Evolutionary conservation across 2,797 vertebrate genomes (phyloP), one percentile per base, ranked within the genome.

Genomic region (Sebastes steindachneri): DNA sequence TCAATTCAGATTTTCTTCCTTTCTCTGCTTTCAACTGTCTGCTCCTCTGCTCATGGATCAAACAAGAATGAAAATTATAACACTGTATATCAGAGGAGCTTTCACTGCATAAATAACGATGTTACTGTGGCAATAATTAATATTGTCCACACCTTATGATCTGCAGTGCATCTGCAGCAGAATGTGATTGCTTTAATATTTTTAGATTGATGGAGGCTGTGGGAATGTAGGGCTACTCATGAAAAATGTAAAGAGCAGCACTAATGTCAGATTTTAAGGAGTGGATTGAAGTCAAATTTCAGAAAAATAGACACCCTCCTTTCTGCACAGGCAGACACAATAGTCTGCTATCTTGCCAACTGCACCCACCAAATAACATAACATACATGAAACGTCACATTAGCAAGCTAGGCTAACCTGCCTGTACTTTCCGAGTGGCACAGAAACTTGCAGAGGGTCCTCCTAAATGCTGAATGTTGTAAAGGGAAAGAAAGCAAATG

Each of bases 1-100:
- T 86, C 84, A 81, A 80, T 89, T 86, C 79, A 75, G 69, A 84
- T 82, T 77, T 85, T 75, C 68, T 65, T 78, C 26, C 58, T 90
- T 85, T 89, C 71, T 79, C 79, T 76, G 84, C 85, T 90, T 84
- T 88, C 63, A 84, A 64, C 75, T 80, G 84, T 90, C 89, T 91
- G 70, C 70, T 80, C 29, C 68, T 80, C 26, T 73, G 67, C 72
- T 73, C 54, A 66, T 57, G 74, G 60, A 82, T 92, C 84, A 92
- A 88, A 92, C 79, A 77, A 57, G 14, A 70, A 69, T 71, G 64
- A 71, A 88, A 90, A 77, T 83, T 79, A 59, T 62, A 84, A 86
- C 23, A 41, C 19, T 59, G 69, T 71, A 73, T 65, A 80, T 82
- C 79, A 85, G 57, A 92, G 78, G 75, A 79, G 63, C 73, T 73